Evolutionary conservation across 2,113 vertebrate species (phyloP).

Genomic region (Ophthalmolycus amberensis): DNA sequence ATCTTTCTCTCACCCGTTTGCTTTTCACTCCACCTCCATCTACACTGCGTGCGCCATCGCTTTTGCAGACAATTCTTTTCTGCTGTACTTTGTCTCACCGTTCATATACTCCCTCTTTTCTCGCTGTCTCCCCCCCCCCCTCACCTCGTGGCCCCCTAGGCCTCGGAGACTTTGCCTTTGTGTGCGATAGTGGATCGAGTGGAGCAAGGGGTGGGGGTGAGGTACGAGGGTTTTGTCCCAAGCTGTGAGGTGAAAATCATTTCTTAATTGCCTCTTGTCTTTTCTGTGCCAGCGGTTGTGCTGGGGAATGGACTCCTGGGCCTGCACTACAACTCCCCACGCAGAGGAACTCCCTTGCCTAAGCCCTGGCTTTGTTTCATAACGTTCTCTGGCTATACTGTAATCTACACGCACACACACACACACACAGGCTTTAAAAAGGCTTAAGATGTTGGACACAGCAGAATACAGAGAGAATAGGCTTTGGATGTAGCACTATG

Average conservation of each 20-base stretch:
- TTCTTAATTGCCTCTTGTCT: slow-evolving; percentile 68
- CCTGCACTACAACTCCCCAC: slow-evolving; percentile 50
- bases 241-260: slow-evolving; percentile 74
- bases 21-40: slow-evolving; percentile 1
- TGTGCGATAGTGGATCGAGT: slow-evolving; percentile 31
- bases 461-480: slow-evolving; percentile 57
- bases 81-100: neutral
- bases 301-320: slow-evolving; percentile 59
- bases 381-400: slow-evolving; percentile 51
- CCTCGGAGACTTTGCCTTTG: slow-evolving; percentile 54
- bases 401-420: slow-evolving; percentile 58
- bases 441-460: slow-evolving; percentile 68
- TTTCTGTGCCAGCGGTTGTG: slow-evolving; percentile 46
- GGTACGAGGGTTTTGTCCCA: slow-evolving; percentile 55
- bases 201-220: slow-evolving; percentile 13
- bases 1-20: slow-evolving; percentile 15
- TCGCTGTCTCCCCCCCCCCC: neutral
- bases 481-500: slow-evolving; percentile 42
- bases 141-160: slow-evolving; percentile 21
- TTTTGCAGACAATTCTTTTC: neutral
- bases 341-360: slow-evolving; percentile 62
- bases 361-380: slow-evolving; percentile 73
- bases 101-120: neutral
- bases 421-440: slow-evolving; percentile 55
- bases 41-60: neutral